Conservation (phyloP, 2,888 invertebrate species). For the Arctia plantaginis region DNA sequence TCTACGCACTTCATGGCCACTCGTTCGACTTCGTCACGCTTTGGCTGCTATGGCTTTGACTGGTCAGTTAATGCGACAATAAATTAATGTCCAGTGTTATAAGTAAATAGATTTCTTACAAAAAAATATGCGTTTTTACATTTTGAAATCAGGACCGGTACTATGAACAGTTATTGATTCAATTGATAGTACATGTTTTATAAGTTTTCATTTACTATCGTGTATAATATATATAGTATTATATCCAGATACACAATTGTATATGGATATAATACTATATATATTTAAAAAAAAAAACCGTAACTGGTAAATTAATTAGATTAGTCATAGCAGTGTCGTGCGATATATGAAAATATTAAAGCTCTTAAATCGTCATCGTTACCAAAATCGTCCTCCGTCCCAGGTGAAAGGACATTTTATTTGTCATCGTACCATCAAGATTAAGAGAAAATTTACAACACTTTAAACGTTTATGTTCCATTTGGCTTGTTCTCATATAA, state of each 20-base stretch:
- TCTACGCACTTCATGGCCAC: conserved; percentile 86
- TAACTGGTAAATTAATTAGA: neutral
- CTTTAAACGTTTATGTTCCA: conserved; percentile 77
- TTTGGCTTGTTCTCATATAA: conserved; percentile 76
- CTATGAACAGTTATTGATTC: conserved; percentile 33
- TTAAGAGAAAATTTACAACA: conserved; percentile 74
- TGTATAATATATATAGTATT: conserved; percentile 23
- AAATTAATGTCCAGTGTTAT: conserved; percentile 79
- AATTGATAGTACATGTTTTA: conserved; percentile 30
- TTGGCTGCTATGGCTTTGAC: conserved; percentile 80
- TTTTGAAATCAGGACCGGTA: conserved; percentile 53
- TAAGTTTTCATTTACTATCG: conserved; percentile 34
- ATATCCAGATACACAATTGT: conserved; percentile 20
- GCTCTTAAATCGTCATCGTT: conserved; percentile 21
- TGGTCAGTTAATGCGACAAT: conserved; percentile 80
- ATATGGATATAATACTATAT: neutral
- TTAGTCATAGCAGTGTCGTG: neutral
- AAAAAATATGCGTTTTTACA: conserved; percentile 55
- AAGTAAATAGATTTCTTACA: conserved; percentile 72
- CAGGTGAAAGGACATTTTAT: conserved; percentile 78
- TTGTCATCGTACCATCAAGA: conserved; percentile 69
- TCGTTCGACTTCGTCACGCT: conserved; percentile 84
- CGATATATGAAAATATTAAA: conserved; percentile 16
- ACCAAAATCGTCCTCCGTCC: conserved; percentile 54
- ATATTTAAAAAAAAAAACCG: neutral